Percentiles rank a stretch among this genome's conserved stretches.
Conservation (phyloP, 2,113 vertebrate species). For the Rhea americana region DNA sequence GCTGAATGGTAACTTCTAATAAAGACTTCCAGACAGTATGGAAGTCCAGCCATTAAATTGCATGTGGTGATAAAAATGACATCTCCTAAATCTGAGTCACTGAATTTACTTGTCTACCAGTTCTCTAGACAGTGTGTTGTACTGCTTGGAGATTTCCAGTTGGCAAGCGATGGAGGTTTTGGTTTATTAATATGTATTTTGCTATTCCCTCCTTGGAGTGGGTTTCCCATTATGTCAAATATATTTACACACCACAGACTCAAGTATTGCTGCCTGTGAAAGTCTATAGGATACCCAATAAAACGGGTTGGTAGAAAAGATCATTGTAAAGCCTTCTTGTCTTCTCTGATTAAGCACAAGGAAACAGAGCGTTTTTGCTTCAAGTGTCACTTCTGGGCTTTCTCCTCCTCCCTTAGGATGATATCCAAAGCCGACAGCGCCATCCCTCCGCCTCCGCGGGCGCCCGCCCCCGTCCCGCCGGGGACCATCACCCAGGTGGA, state of each 20-base stretch:
- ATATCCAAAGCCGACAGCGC: slow-evolving; percentile 86
- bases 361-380: fast-evolving
- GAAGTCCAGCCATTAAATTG: not conserved
- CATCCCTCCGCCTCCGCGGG: slow-evolving; percentile 89
- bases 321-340: not conserved
- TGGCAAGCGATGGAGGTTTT: not conserved
- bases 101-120: not conserved
- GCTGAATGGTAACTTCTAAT: not conserved
- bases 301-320: not conserved
- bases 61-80: not conserved
- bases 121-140: not conserved
- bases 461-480: slow-evolving; percentile 86
- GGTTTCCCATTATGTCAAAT: not conserved
- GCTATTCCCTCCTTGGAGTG: fast-evolving
- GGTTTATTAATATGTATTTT: not conserved
- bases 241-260: not conserved
- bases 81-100: not conserved
- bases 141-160: not conserved
- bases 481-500: slow-evolving; percentile 82
- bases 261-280: not conserved
- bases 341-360: not conserved
- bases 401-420: slow-evolving; percentile 75
- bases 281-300: fast-evolving
- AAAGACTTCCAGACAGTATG: not conserved
- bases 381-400: not conserved